Conservation (phyloP, 2,113 vertebrate species). For the Delphinapterus leucas region DNA sequence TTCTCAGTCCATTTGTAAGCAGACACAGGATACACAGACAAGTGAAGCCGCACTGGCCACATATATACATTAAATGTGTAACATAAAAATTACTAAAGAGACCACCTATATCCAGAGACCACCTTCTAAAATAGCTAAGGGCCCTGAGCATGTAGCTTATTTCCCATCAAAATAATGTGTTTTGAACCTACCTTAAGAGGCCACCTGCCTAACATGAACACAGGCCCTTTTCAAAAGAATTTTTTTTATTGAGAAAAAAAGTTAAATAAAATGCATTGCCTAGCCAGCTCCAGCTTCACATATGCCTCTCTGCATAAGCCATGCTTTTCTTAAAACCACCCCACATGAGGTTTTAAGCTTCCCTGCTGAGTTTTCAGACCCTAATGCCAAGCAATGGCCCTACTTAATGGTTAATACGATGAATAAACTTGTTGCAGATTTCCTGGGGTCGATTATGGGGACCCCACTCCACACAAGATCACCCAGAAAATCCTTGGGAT, state of each 20-base stretch:
- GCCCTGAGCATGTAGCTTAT: slow-evolving; percentile 40
- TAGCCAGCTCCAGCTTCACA: background rate
- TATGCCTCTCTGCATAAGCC: background rate
- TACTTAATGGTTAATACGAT: background rate
- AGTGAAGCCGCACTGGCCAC: slow-evolving; percentile 22
- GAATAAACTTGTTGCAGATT: background rate
- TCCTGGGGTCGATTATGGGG: background rate
- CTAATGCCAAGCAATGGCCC: background rate
- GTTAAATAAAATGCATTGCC: slow-evolving; percentile 29
- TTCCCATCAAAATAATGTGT: slow-evolving; percentile 58
- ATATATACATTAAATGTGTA: background rate
- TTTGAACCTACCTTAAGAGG: slow-evolving; percentile 53
- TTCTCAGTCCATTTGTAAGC: background rate
- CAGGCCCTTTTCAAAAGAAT: background rate
- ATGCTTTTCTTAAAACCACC: slow-evolving; percentile 30
- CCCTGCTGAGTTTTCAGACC: background rate
- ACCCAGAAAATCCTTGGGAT: background rate
- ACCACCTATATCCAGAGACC: slow-evolving; percentile 57
- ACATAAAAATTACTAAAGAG: slow-evolving; percentile 51
- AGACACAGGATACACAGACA: background rate
- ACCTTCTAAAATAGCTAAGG: slow-evolving; percentile 41
- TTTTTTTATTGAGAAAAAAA: background rate
- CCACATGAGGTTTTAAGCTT: background rate
- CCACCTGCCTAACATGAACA: slow-evolving; percentile 49
- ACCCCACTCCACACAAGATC: background rate